Evolutionary conservation across 2,888 invertebrate genomes (phyloP), one percentile per base, ranked within the genome.

Genomic region (Marasmarcha lunaedactyla): DNA sequence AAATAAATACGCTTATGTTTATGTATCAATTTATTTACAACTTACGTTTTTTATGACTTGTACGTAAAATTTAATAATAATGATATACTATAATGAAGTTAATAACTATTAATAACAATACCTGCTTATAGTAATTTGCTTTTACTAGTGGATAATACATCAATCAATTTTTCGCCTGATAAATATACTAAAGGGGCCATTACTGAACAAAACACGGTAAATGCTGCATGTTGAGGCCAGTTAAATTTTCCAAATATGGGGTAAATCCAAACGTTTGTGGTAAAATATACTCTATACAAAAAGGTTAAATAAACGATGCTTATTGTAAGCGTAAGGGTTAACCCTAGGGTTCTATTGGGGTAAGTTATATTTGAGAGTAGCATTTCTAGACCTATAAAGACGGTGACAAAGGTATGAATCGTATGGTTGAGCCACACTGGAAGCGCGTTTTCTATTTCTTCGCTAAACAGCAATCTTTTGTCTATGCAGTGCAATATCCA

Each of bases 351-450:
- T 47, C 89, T 85, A 1, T 83, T 71, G 0, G 95, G 95, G 66
- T 93, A 94, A 33, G 85, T 85, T 47, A 92, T 88, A 50, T 88
- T 90, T 1, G 90, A 87, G 0, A 89, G 76, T 15, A 88, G 67
- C 62, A 92, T 81, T 71, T 96, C 96, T 36, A 93, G 54, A 1
- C 92, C 47, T 10, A 92, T 88, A 50, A 93, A 90, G 0, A 93
- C 79, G 51, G 92, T 79, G 39, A 95, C 90, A 48, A 90, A 87
- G 1, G 95, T 94, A 67, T 97, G 96, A 87, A 93, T 88, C 0
- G 90, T 77, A 62, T 97, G 97, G 65, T 97, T 97, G 15, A 95
- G 69, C 96, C 96, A 97, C 20, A 68, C 68, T 1, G 97, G 97
- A 53, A 95, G 92, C 41, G 89, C 88, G n/a, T 85, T 76, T 57